These are phyloP conservation scores for Liasis olivaceus DNA, from an alignment of 2,797 vertebrate species.

Conservation along the genomic window DNA sequence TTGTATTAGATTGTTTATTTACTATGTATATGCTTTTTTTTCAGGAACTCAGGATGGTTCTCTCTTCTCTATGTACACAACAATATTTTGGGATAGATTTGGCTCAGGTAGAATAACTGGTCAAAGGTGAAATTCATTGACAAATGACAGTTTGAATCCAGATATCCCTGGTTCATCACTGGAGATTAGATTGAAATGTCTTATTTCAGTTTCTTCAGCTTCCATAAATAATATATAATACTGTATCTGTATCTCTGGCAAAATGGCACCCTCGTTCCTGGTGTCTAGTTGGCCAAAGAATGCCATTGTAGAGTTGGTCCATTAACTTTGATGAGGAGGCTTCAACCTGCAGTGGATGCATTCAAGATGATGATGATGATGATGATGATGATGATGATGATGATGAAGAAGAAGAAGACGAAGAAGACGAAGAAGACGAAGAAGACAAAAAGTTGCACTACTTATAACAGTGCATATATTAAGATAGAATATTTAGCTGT, in stretches of 20 bases:
- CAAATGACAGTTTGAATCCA: background rate
- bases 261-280: conserved; percentile 38
- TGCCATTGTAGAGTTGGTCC: conserved; percentile 63
- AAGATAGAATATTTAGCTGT: too few species aligned
- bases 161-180: background rate
- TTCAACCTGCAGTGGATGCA: too few species aligned
- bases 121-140: background rate
- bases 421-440: too few species aligned
- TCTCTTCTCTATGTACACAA: background rate
- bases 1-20: background rate
- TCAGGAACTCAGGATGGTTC: background rate
- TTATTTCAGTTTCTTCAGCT: background rate
- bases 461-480: too few species aligned
- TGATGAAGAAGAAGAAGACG: too few species aligned
- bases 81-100: background rate
- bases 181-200: background rate
- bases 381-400: too few species aligned
- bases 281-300: conserved; percentile 15
- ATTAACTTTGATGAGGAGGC: conserved; percentile 15
- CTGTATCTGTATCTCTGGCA: conserved; percentile 48
- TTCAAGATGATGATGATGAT: too few species aligned
- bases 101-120: background rate
- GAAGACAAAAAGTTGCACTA: too few species aligned
- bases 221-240: conserved; percentile 4
- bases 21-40: background rate